A percentile compares a stretch with the other conserved stretches of the same genome.
Evolutionary conservation across 1,140 invertebrate genomes (phyloP).

Genomic region (Spodoptera litura): DNA sequence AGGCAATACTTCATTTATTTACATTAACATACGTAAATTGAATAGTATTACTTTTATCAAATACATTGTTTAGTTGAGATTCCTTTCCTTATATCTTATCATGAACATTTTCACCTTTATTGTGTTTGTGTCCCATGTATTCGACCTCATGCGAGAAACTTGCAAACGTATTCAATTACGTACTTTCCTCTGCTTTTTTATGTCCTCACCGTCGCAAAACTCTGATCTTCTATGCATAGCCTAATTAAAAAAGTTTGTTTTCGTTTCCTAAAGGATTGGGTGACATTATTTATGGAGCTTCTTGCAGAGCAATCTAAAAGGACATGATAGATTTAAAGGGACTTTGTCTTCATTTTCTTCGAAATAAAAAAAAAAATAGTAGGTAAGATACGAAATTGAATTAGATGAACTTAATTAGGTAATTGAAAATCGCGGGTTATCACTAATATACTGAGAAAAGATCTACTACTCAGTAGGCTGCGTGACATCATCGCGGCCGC

Average conservation of each 20-base stretch:
- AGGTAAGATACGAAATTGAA: too few species aligned
- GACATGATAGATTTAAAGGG: too few species aligned
- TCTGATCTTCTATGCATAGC: slow-evolving; percentile 10
- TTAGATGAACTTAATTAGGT: too few species aligned
- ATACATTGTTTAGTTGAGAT: neutral
- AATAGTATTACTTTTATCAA: neutral
- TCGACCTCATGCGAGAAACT: neutral
- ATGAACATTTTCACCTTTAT: neutral
- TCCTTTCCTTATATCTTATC: neutral
- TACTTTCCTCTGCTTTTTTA: slow-evolving; percentile 16
- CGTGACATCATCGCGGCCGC: too few species aligned
- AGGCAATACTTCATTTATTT: too few species aligned
- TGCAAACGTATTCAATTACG: slow-evolving; percentile 35
- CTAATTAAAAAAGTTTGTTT: slow-evolving; percentile 41
- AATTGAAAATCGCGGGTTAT: too few species aligned
- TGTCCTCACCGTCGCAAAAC: slow-evolving; percentile 21
- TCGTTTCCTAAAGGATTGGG: slow-evolving; percentile 33
- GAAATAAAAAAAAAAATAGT: too few species aligned
- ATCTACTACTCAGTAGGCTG: too few species aligned
- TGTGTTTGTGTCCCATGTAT: neutral
- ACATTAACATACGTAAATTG: neutral
- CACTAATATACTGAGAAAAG: too few species aligned
- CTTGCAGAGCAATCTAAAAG: neutral
- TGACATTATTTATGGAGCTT: slow-evolving; percentile 17
- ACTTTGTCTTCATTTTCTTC: too few species aligned